Percentiles rank a stretch among this genome's conserved stretches.
These are phyloP conservation scores for Pygathrix nemaeus DNA, from an alignment of 2,113 vertebrate genomes.

Conservation along the genomic window DNA sequence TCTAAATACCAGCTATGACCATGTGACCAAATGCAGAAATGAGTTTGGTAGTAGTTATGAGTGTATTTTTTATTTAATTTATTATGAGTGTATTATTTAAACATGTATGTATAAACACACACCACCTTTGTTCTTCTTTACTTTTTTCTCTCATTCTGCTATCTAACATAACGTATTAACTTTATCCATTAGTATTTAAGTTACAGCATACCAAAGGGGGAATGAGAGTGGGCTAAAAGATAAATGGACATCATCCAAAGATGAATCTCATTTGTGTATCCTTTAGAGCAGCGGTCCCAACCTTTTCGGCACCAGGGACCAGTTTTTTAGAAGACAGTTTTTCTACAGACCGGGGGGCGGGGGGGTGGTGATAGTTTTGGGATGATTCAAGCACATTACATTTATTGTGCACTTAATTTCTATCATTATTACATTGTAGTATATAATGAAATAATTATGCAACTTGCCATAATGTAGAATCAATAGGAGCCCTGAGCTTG, in stretches of 20 bases:
- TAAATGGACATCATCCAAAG: not conserved
- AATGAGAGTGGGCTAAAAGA: not conserved
- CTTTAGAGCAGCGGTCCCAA: not conserved
- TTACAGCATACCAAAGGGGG: not conserved
- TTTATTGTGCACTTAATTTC: too few relatives aligned
- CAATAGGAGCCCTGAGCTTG: too few relatives aligned
- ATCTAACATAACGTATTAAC: not conserved
- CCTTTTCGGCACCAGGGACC: too few relatives aligned
- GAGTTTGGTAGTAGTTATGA: not conserved
- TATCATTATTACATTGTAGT: too few relatives aligned
- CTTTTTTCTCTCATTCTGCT: not conserved
- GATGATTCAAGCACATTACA: too few relatives aligned
- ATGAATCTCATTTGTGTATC: not conserved
- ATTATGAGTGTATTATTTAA: not conserved
- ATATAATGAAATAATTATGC: too few relatives aligned
- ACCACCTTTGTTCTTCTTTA: not conserved
- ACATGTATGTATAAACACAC: not conserved
- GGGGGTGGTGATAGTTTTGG: too few relatives aligned
- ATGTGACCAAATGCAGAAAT: not conserved
- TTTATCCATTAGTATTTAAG: conserved; percentile 9
- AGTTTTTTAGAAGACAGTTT: too few relatives aligned
- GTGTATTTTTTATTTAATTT: not conserved
- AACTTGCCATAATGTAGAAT: too few relatives aligned
- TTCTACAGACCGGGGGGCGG: too few relatives aligned
- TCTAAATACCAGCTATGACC: not conserved